Conservation (phyloP, 2,113 vertebrate species). For the Coturnix japonica region DNA sequence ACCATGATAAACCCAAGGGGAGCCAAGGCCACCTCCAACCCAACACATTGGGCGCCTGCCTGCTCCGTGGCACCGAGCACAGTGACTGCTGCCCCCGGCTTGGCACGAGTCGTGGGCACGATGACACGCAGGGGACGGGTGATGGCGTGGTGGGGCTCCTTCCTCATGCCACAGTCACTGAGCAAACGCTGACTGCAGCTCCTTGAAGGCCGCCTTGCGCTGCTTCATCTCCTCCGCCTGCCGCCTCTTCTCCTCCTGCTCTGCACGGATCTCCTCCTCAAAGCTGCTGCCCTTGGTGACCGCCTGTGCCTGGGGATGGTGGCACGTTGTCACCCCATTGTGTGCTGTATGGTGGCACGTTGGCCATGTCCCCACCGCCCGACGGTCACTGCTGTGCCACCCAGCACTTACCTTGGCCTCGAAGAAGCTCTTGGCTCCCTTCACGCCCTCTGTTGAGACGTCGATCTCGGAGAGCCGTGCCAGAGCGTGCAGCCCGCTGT, state of each 20-base stretch:
- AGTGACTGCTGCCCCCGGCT: background rate
- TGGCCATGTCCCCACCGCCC: no score
- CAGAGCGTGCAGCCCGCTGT: slow-evolving; percentile 88
- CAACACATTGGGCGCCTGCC: background rate
- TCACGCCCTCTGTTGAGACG: slow-evolving; percentile 92
- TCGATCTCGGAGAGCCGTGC: slow-evolving; percentile 94
- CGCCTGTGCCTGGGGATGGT: slow-evolving; percentile 81
- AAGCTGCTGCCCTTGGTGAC: slow-evolving; percentile 89
- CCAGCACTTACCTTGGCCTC: slow-evolving; percentile 90
- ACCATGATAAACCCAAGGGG: slow-evolving; percentile 25
- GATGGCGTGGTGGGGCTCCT: background rate
- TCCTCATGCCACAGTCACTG: slow-evolving; percentile 60
- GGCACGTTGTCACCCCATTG: accelerated
- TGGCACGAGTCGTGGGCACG: background rate
- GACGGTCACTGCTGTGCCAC: no score
- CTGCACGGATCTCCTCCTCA: slow-evolving; percentile 92
- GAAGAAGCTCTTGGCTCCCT: slow-evolving; percentile 95
- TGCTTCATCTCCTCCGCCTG: slow-evolving; percentile 91
- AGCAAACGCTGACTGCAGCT: slow-evolving; percentile 90
- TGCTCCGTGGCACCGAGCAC: background rate
- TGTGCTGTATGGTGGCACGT: no score
- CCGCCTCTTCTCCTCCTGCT: slow-evolving; percentile 93
- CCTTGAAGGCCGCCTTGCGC: slow-evolving; percentile 90
- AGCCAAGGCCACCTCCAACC: background rate
- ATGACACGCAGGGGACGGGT: background rate